Evolutionary conservation across 2,113 vertebrate genomes (phyloP).

Genomic region (Puma concolor): DNA sequence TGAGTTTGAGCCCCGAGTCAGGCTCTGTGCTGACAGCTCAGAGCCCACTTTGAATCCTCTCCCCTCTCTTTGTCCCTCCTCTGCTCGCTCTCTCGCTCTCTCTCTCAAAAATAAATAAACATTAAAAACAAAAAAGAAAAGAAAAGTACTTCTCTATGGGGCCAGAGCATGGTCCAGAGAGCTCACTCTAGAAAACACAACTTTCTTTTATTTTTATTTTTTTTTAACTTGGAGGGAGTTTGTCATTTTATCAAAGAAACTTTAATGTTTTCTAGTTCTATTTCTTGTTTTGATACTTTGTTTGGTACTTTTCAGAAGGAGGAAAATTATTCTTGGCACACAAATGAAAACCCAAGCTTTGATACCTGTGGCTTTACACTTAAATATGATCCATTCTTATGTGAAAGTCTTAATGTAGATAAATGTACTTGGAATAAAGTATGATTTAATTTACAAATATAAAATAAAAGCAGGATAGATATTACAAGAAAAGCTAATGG

Average conservation of each 20-base stretch:
- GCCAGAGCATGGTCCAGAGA: neutral
- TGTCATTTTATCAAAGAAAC: neutral
- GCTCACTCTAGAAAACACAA: neutral
- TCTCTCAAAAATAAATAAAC: no score
- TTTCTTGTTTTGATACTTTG: neutral
- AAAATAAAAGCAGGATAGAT: neutral
- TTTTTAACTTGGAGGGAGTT: neutral
- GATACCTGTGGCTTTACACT: neutral
- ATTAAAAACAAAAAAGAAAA: no score
- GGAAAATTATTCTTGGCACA: slow-evolving; percentile 19
- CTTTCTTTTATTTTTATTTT: neutral
- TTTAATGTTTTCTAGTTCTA: neutral
- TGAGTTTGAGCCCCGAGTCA: no score
- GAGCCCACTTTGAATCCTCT: no score
- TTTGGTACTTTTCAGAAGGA: neutral
- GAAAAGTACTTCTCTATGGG: neutral
- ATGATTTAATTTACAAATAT: slow-evolving; percentile 20
- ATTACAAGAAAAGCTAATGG: neutral
- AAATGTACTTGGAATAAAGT: neutral
- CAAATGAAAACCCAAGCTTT: neutral
- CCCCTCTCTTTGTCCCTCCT: no score
- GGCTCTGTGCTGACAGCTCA: no score
- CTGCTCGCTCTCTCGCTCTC: no score
- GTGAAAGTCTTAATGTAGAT: neutral
- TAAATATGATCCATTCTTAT: neutral